These are phyloP conservation scores for Propithecus perrieri DNA, from an alignment of 2,797 vertebrate genomes.

Conservation along the genomic window DNA sequence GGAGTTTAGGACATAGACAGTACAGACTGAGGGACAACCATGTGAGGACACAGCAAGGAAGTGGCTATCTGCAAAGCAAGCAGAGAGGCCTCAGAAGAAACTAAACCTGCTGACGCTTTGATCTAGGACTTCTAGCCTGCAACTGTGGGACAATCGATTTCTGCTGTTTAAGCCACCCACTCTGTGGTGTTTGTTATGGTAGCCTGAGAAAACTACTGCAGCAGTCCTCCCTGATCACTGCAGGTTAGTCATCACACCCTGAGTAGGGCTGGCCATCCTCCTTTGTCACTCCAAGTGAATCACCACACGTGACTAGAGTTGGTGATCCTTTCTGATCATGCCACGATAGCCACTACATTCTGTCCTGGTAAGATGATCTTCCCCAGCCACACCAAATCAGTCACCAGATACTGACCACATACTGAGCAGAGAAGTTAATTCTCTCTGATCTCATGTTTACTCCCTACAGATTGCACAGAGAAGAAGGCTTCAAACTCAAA, in stretches of 20 bases:
- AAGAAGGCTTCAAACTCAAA: not conserved
- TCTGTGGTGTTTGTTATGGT: not conserved
- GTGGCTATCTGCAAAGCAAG: not conserved
- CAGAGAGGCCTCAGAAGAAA: not conserved
- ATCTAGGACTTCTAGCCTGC: not conserved
- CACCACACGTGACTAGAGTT: not conserved
- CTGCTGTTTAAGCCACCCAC: not conserved
- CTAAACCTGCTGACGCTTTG: not conserved
- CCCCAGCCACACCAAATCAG: accelerated
- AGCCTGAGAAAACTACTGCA: not conserved
- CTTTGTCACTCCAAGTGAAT: not conserved
- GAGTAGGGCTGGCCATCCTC: not conserved
- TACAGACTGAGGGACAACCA: not conserved
- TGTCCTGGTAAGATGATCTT: not conserved
- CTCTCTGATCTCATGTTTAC: not conserved
- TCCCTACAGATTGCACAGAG: not conserved
- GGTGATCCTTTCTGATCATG: not conserved
- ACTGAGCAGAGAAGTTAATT: not conserved
- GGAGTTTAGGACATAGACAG: not conserved
- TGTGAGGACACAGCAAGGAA: not conserved
- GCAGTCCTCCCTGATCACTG: not conserved
- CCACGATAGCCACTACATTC: not conserved
- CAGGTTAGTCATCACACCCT: not conserved
- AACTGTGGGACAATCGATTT: not conserved
- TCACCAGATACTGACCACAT: not conserved